Base-by-base conservation (phyloP, 2,888 invertebrate species). In the Eustalomyia histrio region DNA sequence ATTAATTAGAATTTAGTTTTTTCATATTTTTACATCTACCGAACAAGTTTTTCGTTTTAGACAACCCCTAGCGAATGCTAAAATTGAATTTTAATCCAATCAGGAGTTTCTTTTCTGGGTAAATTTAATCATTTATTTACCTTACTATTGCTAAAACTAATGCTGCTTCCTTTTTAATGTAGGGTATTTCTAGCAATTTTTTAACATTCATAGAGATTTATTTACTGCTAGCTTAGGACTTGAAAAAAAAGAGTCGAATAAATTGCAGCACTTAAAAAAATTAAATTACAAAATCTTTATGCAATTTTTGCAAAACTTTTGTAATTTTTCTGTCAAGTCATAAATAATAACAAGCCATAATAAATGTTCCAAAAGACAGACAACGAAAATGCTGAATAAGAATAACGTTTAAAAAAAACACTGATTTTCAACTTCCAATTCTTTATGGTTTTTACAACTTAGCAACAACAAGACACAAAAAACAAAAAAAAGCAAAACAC, bases 261-360 rank as follows among this genome's bases (percentile, higher is more conserved):
- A 69, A 58, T 58, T 68, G 24, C 58, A 50, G n/a, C 47, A 57
- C 14, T 58, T 39, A 6, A n/a, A 33, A 65, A 58, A 5, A 39
- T 17, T 5, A 33, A 35, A 33, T 17, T 33, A 17, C 33, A 33
- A 58, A 58, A 33, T 33, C 16, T 33, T 17, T 0, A 29, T 16
- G 33, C 7, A 10, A 8, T 43, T 18, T 39, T 57, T 57, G 8
- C 18, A 50, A 61, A 58, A 57, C 33, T 64, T 16, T 16, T 50
- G 64, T 57, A 6, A 39, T 16, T 64, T 35, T 73, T 57, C 63
- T 73, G 73, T 55, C 64, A 64, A 39, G 35, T n/a, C 73, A 50
- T 57, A 64, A 73, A 73, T 73, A 64, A 57, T 64, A 18, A 73
- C 52, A 47, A 64, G 64, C 18, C 7, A 29, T 29, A 29, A 29